A percentile compares a stretch with the other conserved stretches of the same genome.
Evolutionary conservation across 2,888 invertebrate species (phyloP).

Genomic region (Cecidostiba fungosa): DNA sequence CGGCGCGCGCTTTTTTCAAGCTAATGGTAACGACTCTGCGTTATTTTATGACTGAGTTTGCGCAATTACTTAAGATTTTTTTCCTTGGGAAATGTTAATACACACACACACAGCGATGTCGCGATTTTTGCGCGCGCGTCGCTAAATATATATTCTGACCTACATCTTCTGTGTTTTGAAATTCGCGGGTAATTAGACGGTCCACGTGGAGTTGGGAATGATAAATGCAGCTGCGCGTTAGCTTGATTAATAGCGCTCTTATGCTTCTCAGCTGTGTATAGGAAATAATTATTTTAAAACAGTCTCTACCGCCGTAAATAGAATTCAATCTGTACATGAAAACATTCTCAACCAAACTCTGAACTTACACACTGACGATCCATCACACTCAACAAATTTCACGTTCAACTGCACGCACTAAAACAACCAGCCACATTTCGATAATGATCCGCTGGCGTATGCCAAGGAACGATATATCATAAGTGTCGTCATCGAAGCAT

Average conservation of each 20-base stretch:
- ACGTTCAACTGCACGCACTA: neutral
- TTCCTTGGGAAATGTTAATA: slow-evolving; percentile 9
- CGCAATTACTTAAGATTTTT: slow-evolving; percentile 1
- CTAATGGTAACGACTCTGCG: neutral
- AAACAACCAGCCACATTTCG: neutral
- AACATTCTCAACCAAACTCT: too few relatives aligned
- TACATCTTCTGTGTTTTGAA: neutral
- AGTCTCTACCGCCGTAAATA: too few relatives aligned
- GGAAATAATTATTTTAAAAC: too few relatives aligned
- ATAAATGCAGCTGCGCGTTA: neutral
- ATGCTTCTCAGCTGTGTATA: neutral
- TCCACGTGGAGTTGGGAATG: slow-evolving; percentile 16
- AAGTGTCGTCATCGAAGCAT: slow-evolving; percentile 5
- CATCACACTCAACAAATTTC: neutral
- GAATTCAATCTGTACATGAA: too few relatives aligned
- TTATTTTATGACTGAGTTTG: slow-evolving; percentile 27
- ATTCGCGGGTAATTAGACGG: slow-evolving; percentile 22
- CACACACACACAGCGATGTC: neutral
- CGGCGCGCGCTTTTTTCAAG: neutral
- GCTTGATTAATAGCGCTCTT: neutral
- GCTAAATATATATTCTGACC: neutral
- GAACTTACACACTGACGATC: neutral
- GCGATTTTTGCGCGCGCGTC: neutral
- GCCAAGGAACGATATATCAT: neutral
- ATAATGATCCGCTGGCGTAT: neutral